Percentiles rank a stretch among this genome's conserved stretches.
Evolutionary conservation across 2,888 invertebrate species (phyloP).

Genomic region (Carterocephalus palaemon): DNA sequence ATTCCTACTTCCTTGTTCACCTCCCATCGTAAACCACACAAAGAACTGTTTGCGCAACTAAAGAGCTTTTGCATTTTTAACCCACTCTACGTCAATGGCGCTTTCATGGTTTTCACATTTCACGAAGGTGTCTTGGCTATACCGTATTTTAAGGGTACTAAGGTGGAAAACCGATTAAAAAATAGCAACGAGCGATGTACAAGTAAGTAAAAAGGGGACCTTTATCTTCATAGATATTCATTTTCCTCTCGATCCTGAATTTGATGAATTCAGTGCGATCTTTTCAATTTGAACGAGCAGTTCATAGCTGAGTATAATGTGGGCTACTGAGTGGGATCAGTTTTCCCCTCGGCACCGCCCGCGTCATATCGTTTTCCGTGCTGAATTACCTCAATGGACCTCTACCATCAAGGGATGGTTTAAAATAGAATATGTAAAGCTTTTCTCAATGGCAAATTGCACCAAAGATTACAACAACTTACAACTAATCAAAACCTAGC

Average conservation of each 20-base stretch:
- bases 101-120: constrained; percentile 28
- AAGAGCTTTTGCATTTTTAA: constrained; percentile 74
- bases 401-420: too few species aligned
- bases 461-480: too few species aligned
- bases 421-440: too few species aligned
- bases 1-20: constrained; percentile 17
- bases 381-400: too few species aligned
- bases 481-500: too few species aligned
- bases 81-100: constrained; percentile 37
- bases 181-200: not conserved
- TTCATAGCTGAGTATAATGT: constrained; percentile 7
- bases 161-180: constrained; percentile 1
- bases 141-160: not conserved
- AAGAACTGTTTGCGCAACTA: constrained; percentile 68
- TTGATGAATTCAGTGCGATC: constrained; percentile 43
- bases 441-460: too few species aligned
- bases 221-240: constrained; percentile 42
- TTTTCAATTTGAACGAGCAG: constrained; percentile 37
- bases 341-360: too few species aligned
- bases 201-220: constrained; percentile 33
- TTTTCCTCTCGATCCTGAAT: constrained; percentile 39
- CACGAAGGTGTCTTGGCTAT: not conserved
- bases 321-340: constrained; percentile 24
- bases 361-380: too few species aligned
- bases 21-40: constrained; percentile 39